Evolutionary conservation across 2,113 vertebrate genomes (phyloP).

Genomic region (Anser brachyrhynchus): DNA sequence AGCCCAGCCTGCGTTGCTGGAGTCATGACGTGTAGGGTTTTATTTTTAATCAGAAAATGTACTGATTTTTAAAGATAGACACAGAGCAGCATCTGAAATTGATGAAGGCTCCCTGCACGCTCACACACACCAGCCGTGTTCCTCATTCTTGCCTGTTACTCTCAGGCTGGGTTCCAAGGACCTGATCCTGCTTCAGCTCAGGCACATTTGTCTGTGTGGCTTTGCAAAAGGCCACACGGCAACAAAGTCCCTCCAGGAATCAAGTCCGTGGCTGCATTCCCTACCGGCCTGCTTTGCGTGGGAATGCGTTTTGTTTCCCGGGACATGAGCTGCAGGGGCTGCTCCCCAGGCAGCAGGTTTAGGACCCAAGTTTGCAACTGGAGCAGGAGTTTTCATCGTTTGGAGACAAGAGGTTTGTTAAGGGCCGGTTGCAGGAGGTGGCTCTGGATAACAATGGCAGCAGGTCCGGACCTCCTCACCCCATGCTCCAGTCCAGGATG

Average conservation of each 20-base stretch:
- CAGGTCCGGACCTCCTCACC: too few species aligned
- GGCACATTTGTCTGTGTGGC: not conserved
- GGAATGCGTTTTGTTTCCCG: not conserved
- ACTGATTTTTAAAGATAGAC: conserved; percentile 25
- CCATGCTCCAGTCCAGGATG: too few species aligned
- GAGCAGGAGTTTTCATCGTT: not conserved
- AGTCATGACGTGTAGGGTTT: not conserved
- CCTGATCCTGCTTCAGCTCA: not conserved
- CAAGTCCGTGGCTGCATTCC: not conserved
- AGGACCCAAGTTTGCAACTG: not conserved
- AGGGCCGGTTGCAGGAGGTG: not conserved
- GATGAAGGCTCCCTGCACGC: not conserved
- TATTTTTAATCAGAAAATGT: conserved; percentile 52
- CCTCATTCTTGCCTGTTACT: not conserved
- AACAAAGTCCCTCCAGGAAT: not conserved
- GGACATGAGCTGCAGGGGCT: not conserved
- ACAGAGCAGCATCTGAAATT: not conserved
- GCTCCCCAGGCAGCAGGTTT: not conserved
- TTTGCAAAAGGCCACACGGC: not conserved
- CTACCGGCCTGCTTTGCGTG: not conserved
- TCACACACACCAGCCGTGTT: not conserved
- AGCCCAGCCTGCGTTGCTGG: conserved; percentile 9
- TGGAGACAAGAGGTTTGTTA: not conserved
- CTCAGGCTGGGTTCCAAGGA: not conserved
- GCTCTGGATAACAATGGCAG: too few species aligned